These are phyloP conservation scores for Bos javanicus DNA, from an alignment of 2,113 vertebrate genomes.

Conservation along the genomic window DNA sequence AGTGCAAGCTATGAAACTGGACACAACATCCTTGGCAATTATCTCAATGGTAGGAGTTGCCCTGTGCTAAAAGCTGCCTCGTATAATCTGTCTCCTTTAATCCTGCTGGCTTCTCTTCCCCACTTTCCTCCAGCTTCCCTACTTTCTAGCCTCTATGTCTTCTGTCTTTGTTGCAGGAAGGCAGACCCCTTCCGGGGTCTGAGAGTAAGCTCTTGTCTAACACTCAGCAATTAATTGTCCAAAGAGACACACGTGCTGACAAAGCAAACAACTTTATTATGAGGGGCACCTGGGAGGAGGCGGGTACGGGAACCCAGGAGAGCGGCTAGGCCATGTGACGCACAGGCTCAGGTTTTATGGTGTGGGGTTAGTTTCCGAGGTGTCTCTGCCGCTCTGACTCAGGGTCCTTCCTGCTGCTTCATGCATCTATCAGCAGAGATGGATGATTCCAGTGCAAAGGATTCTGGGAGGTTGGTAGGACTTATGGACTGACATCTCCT, in stretches of 20 bases:
- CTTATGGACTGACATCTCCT: background rate
- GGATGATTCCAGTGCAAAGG: background rate
- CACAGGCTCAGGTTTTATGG: background rate
- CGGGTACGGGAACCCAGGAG: background rate
- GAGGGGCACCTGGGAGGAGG: background rate
- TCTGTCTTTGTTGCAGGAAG: background rate
- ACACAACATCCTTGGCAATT: background rate
- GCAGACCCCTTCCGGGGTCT: background rate
- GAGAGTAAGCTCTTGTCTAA: background rate
- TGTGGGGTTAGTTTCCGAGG: background rate
- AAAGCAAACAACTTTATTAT: background rate
- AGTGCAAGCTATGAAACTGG: background rate
- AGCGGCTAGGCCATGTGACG: background rate
- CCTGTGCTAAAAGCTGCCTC: background rate
- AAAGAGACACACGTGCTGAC: background rate
- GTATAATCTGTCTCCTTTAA: background rate
- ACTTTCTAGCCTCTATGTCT: background rate
- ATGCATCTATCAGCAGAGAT: background rate
- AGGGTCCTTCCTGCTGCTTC: background rate
- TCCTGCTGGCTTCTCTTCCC: background rate
- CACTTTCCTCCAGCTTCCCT: background rate
- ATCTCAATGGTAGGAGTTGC: background rate
- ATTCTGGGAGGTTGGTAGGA: background rate
- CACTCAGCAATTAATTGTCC: background rate
- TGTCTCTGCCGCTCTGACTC: background rate